phyloP scores from a whole-genome alignment of 2,797 vertebrate species.

The Brachyrhaphis roseni region DNA sequence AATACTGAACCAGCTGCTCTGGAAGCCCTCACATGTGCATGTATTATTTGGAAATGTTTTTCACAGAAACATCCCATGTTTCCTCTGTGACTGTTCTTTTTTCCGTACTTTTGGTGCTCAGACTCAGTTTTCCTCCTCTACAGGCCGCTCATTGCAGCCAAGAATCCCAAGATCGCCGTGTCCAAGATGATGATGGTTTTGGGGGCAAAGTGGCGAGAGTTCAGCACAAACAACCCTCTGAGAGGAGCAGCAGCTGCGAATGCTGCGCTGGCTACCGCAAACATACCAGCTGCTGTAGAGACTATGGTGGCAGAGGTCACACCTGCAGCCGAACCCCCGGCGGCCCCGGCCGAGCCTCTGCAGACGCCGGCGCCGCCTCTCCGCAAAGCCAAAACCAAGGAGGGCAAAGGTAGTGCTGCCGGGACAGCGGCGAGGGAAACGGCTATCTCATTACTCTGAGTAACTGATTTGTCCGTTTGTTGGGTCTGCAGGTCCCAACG shows the following conservation, averaged over 20 bases:
- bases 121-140: neutral
- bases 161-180: constrained; percentile 98
- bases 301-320: constrained; percentile 87
- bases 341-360: constrained; percentile 45
- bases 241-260: constrained; percentile 93
- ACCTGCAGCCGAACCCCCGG: constrained; percentile 1
- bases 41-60: neutral
- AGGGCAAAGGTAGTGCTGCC: constrained; percentile 89
- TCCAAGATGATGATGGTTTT: constrained; percentile 99
- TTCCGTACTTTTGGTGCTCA: neutral
- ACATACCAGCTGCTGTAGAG: constrained; percentile 90
- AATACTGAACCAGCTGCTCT: neutral
- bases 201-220: constrained; percentile 97
- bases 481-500: constrained; percentile 87
- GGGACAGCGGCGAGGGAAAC: neutral
- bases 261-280: constrained; percentile 88
- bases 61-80: neutral
- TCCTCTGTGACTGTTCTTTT: neutral
- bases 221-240: constrained; percentile 97
- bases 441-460: neutral
- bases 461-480: neutral
- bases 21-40: neutral
- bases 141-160: constrained; percentile 96
- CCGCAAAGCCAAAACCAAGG: constrained; percentile 98
- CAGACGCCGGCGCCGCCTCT: constrained; percentile 83